Base-by-base conservation (phyloP, 2,113 vertebrate genomes). In the Cavia aperea region DNA sequence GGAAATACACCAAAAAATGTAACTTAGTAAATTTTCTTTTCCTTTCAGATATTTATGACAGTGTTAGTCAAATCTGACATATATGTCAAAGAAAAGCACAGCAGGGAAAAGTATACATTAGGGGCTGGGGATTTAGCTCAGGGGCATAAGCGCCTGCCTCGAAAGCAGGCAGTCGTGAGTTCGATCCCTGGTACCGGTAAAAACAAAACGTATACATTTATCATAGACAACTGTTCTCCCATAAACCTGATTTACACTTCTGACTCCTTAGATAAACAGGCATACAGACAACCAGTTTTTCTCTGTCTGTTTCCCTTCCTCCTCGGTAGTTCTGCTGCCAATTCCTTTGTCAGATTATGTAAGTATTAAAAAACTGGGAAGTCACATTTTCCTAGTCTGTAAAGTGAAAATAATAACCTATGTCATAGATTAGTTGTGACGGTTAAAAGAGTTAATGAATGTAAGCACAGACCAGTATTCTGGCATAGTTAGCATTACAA, bases 1-100 rank as follows among this genome's bases (percentile, higher is more conserved):
- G 58, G 92, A 94, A 88, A 94, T 58, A 81, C 5, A 72, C 43
- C 39, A 39, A 82, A 89, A 91, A 93, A 63, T 79, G n/a, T 86
- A 86, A 91, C 63, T 83, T 39, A 89, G 54, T 62, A 86, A 87
- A 31, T 72, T 91, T 93, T 89, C 66, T 89, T 89, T 89, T 89
- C 68, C 49, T 89, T 94, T 95, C 54, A 82, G 14, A 84, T 84
- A 86, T 14, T 26, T 26, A 73, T 92, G 77, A 24, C 29, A 49
- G 16, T 78, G 6, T 87, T 51, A 90, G 83, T 82, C 46, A 84
- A 95, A 51, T 87, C 26, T 72, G 65, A 91, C 7, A 84, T n/a
- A 91, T 56, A 84, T 81, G 88, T 39, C 63, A 73, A 84, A 93
- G 81, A 91, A 93, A 91, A 89, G 78, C 31, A 18, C n/a, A 94